Percentiles rank a stretch among this genome's conserved stretches.
These are phyloP conservation scores for Ceratina japonica DNA, from an alignment of 1,140 invertebrate species.

Conservation along the genomic window DNA sequence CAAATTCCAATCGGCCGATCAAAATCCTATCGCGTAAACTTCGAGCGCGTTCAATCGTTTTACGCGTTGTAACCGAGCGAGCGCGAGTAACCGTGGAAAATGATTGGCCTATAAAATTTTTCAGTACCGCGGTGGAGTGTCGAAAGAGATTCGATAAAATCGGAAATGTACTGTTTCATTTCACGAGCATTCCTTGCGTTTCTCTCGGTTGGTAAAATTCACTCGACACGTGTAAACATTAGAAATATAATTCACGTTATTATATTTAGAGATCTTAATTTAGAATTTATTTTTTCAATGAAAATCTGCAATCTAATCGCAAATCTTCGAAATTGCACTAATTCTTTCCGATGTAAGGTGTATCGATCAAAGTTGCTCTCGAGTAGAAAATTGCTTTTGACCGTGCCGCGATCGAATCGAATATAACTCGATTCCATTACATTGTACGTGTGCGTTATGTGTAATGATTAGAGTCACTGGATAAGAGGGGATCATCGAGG, in stretches of 20 bases:
- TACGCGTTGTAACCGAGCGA: conserved; percentile 7
- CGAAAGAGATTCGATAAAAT: conserved; percentile 14
- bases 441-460: conserved; percentile 24
- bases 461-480: conserved; percentile 23
- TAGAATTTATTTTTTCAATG: too few species aligned
- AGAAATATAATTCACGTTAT: too few species aligned
- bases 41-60: background rate
- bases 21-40: background rate
- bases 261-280: too few species aligned
- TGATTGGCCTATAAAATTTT: conserved; percentile 37
- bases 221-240: too few species aligned
- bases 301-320: too few species aligned
- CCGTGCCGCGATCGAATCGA: background rate
- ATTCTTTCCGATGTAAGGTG: background rate
- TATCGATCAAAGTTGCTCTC: background rate
- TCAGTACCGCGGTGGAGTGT: conserved; percentile 8
- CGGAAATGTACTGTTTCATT: conserved; percentile 34
- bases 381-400: background rate
- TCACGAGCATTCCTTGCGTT: background rate
- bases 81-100: conserved; percentile 4
- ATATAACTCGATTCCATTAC: conserved; percentile 18
- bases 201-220: background rate
- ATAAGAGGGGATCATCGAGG: conserved; percentile 6
- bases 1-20: background rate
- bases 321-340: too few species aligned